Percentiles rank a stretch among this genome's conserved stretches.
phyloP scores from a whole-genome alignment of 2,797 vertebrate species.

The Notamacropus eugenii region DNA sequence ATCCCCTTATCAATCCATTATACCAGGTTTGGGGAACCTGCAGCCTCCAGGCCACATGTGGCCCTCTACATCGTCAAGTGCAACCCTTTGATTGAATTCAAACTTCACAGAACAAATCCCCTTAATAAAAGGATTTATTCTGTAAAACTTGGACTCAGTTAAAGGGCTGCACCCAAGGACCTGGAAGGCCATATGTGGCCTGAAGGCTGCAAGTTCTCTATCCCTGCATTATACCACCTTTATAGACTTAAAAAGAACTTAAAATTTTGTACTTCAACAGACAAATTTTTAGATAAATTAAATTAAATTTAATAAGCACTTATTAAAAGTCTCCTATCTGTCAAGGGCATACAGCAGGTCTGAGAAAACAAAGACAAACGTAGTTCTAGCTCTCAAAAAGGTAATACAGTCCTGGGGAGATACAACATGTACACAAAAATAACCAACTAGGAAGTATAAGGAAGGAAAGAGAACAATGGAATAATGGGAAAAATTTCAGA shows the following conservation, averaged over 20 bases:
- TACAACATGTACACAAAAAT: background rate
- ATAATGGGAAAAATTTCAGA: background rate
- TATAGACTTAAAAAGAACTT: background rate
- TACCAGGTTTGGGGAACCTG: background rate
- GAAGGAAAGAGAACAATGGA: background rate
- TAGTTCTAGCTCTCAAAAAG: background rate
- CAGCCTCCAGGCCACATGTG: no score
- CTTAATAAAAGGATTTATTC: no score
- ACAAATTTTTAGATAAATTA: background rate
- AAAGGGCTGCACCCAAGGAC: no score
- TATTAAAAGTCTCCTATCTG: background rate
- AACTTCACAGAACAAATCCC: no score
- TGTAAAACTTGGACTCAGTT: no score
- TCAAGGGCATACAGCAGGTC: background rate
- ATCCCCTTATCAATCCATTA: background rate
- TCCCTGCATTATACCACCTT: background rate
- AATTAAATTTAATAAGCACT: background rate
- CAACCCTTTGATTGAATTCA: no score
- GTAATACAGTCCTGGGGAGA: background rate
- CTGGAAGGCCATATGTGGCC: no score
- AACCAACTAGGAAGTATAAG: background rate
- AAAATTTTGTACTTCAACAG: background rate
- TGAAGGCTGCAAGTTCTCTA: no score
- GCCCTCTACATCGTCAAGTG: no score
- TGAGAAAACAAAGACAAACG: background rate